A percentile compares a stretch with the other conserved stretches of the same genome.
These are phyloP conservation scores for Chrysomallon squamiferum DNA, from an alignment of 1,140 invertebrate genomes.

Conservation along the genomic window DNA sequence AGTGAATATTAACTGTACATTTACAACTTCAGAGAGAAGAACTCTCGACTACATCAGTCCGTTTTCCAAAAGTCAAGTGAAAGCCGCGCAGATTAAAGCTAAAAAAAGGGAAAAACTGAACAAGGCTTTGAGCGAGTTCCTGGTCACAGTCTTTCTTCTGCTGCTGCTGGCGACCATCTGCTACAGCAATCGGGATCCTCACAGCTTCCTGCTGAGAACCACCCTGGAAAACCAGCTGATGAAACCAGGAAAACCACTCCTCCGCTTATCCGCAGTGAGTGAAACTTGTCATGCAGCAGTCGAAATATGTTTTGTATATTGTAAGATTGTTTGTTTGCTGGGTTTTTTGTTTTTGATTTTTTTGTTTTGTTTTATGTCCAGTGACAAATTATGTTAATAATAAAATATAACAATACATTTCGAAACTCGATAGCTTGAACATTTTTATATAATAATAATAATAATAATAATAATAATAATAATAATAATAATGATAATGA, in stretches of 20 bases:
- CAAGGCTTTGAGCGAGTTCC: slow-evolving; percentile 43
- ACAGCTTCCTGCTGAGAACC: slow-evolving; percentile 49
- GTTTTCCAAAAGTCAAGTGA: background rate
- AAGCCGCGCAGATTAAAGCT: background rate
- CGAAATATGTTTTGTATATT: no score
- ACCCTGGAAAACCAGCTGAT: slow-evolving; percentile 45
- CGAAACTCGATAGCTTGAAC: no score
- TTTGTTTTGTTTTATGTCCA: no score
- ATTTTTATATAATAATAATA: no score
- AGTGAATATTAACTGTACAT: no score
- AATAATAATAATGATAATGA: no score
- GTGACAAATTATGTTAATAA: no score
- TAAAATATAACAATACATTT: no score
- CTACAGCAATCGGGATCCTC: slow-evolving; percentile 58
- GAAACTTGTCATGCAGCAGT: no score
- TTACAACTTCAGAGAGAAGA: slow-evolving; percentile 13
- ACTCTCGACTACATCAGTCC: background rate
- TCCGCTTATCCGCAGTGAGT: slow-evolving; percentile 6
- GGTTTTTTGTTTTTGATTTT: no score
- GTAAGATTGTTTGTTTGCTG: no score
- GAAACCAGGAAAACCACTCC: background rate
- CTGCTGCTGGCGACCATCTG: slow-evolving; percentile 56
- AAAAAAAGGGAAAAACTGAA: background rate
- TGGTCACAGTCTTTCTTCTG: slow-evolving; percentile 58
- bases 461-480: no score